phyloP scores from a whole-genome alignment of 2,113 vertebrate genomes.

The Arvicanthis niloticus region DNA sequence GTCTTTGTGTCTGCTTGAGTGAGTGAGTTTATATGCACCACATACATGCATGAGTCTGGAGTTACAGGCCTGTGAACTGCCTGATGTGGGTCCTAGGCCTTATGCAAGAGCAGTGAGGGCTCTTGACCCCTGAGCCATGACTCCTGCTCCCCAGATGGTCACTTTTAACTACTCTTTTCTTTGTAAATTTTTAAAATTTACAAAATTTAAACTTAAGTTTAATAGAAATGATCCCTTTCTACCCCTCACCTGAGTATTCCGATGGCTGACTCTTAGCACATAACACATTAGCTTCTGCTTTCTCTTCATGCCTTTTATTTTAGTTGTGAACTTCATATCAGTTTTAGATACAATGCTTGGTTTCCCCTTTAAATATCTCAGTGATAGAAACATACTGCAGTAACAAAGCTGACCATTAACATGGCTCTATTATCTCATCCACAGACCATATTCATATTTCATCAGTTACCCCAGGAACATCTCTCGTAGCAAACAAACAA shows the following conservation, averaged over 20 bases:
- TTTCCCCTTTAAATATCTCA: neutral
- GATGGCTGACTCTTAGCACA: neutral
- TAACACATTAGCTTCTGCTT: neutral
- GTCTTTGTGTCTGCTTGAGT: too few relatives aligned
- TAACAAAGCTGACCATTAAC: neutral
- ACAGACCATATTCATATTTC: neutral
- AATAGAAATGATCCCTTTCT: neutral
- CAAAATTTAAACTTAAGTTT: neutral
- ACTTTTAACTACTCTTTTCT: neutral
- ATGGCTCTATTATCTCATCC: neutral
- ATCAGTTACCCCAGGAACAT: neutral
- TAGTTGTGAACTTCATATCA: neutral
- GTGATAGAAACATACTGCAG: neutral
- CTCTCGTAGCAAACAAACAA: neutral
- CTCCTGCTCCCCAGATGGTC: neutral
- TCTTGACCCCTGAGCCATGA: neutral
- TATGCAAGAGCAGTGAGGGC: neutral
- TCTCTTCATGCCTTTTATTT: neutral
- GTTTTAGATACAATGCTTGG: neutral
- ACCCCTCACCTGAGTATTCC: neutral
- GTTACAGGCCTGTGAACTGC: neutral
- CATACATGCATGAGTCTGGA: neutral
- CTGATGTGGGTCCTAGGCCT: neutral
- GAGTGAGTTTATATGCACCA: neutral
- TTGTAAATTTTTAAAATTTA: neutral